These are phyloP conservation scores for Orthonevra nobilis DNA, from an alignment of 2,888 invertebrate species.

Conservation along the genomic window DNA sequence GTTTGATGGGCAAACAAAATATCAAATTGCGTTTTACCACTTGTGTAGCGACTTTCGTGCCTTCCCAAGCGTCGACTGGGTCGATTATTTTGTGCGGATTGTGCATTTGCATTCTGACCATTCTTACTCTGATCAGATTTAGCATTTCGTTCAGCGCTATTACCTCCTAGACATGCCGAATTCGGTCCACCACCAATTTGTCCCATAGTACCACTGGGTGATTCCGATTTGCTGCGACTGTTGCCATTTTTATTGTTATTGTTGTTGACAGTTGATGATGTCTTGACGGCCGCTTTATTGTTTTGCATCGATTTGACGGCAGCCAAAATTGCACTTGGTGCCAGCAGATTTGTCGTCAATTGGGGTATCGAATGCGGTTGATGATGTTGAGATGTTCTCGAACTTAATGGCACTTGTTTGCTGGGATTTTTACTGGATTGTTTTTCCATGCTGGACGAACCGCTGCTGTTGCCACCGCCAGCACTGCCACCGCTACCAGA, in stretches of 20 bases:
- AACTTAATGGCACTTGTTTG: slow-evolving; percentile 65
- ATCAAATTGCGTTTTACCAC: slow-evolving; percentile 73
- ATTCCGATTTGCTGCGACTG: slow-evolving; percentile 60
- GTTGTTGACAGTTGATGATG: slow-evolving; percentile 39
- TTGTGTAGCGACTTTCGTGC: slow-evolving; percentile 75
- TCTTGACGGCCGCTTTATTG: slow-evolving; percentile 31
- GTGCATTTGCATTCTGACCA: slow-evolving; percentile 69
- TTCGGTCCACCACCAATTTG: slow-evolving; percentile 31
- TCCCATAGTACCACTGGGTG: slow-evolving; percentile 46
- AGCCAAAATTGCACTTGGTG: slow-evolving; percentile 72
- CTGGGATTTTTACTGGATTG: slow-evolving; percentile 50
- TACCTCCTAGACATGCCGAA: slow-evolving; percentile 61
- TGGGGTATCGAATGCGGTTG: slow-evolving; percentile 44
- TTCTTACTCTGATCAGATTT: slow-evolving; percentile 67
- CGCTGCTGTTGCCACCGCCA: slow-evolving; percentile 59
- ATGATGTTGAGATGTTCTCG: slow-evolving; percentile 37
- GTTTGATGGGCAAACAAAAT: slow-evolving; percentile 45
- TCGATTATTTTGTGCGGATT: slow-evolving; percentile 70
- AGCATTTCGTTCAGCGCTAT: slow-evolving; percentile 67
- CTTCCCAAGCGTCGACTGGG: slow-evolving; percentile 73
- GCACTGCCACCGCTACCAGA: slow-evolving; percentile 57
- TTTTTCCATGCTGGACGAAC: slow-evolving; percentile 63
- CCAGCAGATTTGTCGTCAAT: slow-evolving; percentile 64
- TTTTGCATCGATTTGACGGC: slow-evolving; percentile 71
- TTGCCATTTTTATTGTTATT: slow-evolving; percentile 43